Evolutionary conservation across 2,888 invertebrate genomes (phyloP), one percentile per base, ranked within the genome.

Genomic region (Papilio elwesi): DNA sequence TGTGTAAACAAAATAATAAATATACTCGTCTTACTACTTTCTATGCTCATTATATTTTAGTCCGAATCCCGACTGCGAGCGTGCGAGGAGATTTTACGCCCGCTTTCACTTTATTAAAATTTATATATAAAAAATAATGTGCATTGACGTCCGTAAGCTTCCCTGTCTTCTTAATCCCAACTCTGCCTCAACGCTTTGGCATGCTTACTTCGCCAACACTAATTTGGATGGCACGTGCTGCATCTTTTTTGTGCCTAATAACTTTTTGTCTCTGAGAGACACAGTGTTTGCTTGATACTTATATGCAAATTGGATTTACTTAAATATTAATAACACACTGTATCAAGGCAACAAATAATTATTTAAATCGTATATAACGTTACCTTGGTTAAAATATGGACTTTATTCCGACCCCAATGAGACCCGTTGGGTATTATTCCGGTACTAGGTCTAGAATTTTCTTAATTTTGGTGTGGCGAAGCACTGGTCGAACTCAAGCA

Each of bases 121-220:
- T 83, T 81, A 82, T 80, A 79, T 80, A 79, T 82, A 79, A 82
- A 82, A 84, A 83, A 83, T 82, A 83, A 80, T 78, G 78, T 80
- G 81, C 81, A 79, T 78, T 79, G 78, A 81, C 80, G 81, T 82
- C 77, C 64, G 74, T 77, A 78, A 80, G 81, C 79, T 79, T 74
- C 73, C 77, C 78, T 76, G 78, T 77, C 76, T 78, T 74, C 73
- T 71, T 76, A 79, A 78, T 77, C 78, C 78, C 71, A 53, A 48
- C 49, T 55, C 55, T n/a, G 57, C 51, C 16, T n/a, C 52, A 43
- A 36, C 26, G 66, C 51, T 57, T 13, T 47, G 47, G 52, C 51
- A 26, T 47, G 13, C 68, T 77, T 73, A 66, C 74, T 70, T 55
- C 59, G 62, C 70, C 48, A 47, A 75, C 74, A 77, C 13, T 69